Base-by-base conservation (phyloP, 2,888 invertebrate genomes). In the Aleiodes testaceus region DNA sequence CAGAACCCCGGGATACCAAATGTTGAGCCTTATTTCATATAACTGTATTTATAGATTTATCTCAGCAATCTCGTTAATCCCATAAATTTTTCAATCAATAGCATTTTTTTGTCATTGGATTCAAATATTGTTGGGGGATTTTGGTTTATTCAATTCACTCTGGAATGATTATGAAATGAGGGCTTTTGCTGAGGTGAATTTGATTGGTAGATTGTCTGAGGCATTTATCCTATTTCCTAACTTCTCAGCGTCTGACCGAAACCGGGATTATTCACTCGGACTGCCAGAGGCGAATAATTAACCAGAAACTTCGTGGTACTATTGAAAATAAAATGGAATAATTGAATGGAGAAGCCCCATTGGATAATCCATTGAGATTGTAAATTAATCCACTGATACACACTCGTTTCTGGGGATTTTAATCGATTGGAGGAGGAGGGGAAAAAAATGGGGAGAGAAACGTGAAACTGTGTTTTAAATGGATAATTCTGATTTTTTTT, bases 1-100 rank as follows among this genome's bases (percentile, higher is more conserved):
- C 59, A 30, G 59, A 59, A 42, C 42, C 63, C 63, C 63, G 63
- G 63, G 63, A 63, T 63, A 45, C 45, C 42, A 14, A 14, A 61
- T 61, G 20, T 18, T 30, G 30, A 36, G 59, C 14, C 59, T 59
- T 59, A 59, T 59, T 36, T 59, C 30, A 36, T 59, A 59, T 59
- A 59, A 59, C 59, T 36, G 12, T 59, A 59, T 59, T 59, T 36
- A 42, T 18, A 11, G 36, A 59, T 59, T 59, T 59, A 59, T 59
- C 36, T n/a, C 55, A 30, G 30, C 30, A 55, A 55, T 55, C 55
- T 59, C n/a, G 36, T 16, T 59, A 59, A 59, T 36, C 18, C 42
- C 50, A 16, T n/a, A 30, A 59, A 42, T 59, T 59, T 59, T 59
- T 16, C 42, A 59, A 59, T 59, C 59, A 42, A 59, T 59, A 59